These are phyloP conservation scores for Gavialis gangeticus DNA, from an alignment of 2,113 vertebrate genomes.

Conservation along the genomic window DNA sequence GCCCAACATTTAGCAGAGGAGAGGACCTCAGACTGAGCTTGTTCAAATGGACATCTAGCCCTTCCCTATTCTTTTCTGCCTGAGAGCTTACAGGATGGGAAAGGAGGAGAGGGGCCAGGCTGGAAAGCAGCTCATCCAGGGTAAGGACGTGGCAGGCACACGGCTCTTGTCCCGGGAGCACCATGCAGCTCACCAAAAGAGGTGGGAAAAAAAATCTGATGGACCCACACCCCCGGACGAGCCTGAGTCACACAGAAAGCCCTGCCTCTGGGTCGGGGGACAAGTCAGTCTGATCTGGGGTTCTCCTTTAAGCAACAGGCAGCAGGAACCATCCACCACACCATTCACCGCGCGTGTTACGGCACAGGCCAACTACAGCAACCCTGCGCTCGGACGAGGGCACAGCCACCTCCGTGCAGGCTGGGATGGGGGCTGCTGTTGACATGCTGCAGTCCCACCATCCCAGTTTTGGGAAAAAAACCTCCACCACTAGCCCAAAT, in stretches of 20 bases:
- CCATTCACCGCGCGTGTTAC: no score
- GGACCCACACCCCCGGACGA: neutral
- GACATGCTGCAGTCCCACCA: no score
- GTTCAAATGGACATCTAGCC: neutral
- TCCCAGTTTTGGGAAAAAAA: no score
- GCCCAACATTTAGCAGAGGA: neutral
- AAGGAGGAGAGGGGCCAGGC: neutral
- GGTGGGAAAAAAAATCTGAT: neutral
- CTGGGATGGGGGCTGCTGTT: no score
- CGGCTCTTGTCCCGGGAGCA: neutral
- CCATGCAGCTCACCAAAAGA: neutral
- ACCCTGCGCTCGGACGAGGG: neutral
- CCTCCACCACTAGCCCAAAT: neutral
- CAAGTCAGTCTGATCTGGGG: neutral
- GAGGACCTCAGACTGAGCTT: neutral
- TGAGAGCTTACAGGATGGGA: neutral
- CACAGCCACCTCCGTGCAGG: no score
- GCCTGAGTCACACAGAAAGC: neutral
- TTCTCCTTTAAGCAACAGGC: neutral
- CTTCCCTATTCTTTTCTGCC: neutral
- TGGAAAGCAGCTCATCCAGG: neutral
- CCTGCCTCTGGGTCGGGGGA: no score
- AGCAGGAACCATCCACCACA: neutral
- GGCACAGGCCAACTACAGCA: no score
- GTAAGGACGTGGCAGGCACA: neutral